phyloP scores from a whole-genome alignment of 2,888 invertebrate species.

The Acrobasis suavella region DNA sequence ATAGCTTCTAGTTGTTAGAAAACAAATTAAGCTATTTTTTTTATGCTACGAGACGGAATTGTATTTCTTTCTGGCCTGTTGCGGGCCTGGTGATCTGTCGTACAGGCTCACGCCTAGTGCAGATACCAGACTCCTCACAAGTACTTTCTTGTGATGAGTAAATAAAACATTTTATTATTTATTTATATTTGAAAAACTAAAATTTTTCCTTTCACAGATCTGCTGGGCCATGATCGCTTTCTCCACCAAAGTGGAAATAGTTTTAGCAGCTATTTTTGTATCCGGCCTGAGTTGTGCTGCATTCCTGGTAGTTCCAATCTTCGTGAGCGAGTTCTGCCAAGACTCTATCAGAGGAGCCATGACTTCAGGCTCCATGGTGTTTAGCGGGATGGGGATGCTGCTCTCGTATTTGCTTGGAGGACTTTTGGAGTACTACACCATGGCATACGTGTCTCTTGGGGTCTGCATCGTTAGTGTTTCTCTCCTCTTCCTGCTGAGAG shows the following conservation, averaged over 20 bases:
- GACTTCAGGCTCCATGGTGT: slow-evolving; percentile 47
- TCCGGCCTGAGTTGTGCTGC: slow-evolving; percentile 38
- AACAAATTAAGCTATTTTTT: too few species aligned
- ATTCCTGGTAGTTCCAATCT: slow-evolving; percentile 46
- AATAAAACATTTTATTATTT: too few species aligned
- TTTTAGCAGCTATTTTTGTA: slow-evolving; percentile 46
- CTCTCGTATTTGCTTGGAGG: slow-evolving; percentile 52
- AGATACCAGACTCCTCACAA: too few species aligned
- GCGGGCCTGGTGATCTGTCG: too few species aligned
- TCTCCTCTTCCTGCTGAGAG: slow-evolving; percentile 39
- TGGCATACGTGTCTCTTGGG: slow-evolving; percentile 44
- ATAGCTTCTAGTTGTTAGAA: too few species aligned
- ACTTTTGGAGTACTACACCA: slow-evolving; percentile 40
- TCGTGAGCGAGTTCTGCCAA: slow-evolving; percentile 50
- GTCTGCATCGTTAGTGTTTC: slow-evolving; percentile 37
- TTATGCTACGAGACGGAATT: too few species aligned
- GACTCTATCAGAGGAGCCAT: slow-evolving; percentile 54
- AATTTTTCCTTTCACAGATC: slow-evolving; percentile 37
- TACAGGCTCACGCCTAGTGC: too few species aligned
- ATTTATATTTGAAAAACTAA: not conserved
- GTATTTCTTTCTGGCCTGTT: too few species aligned
- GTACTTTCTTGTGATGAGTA: too few species aligned
- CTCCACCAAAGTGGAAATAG: slow-evolving; percentile 41
- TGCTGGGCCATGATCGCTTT: slow-evolving; percentile 45
- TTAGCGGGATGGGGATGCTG: slow-evolving; percentile 47